Conservation (phyloP, 1,140 invertebrate genomes). For the Drosophila truncata region DNA sequence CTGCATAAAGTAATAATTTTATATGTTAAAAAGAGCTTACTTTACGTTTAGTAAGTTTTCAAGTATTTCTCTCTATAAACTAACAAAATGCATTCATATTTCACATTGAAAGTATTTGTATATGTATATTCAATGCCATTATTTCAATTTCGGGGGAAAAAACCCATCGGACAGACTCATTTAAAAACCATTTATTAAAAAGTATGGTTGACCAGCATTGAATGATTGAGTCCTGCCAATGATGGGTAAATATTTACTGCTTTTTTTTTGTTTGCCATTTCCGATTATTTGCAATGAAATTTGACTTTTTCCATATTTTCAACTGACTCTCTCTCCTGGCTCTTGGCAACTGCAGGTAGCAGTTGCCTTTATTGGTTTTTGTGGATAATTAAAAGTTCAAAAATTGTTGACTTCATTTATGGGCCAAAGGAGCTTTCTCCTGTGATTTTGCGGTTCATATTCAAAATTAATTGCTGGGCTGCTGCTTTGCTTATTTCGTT, state of each 20-base stretch:
- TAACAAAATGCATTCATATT: not conserved
- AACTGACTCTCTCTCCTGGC: not conserved
- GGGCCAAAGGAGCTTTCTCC: not conserved
- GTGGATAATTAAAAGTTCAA: constrained; percentile 50
- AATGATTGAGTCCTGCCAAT: constrained; percentile 5
- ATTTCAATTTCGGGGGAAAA: not conserved
- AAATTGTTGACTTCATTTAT: constrained; percentile 26
- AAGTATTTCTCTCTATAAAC: not conserved
- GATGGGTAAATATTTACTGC: constrained; percentile 19
- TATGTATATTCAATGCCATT: not conserved
- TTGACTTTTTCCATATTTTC: constrained; percentile 13
- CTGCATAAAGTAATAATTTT: too few species aligned
- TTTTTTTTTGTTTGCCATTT: not conserved
- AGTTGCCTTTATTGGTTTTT: constrained; percentile 20
- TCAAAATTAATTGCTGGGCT: constrained; percentile 40
- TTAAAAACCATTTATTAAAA: constrained; percentile 3
- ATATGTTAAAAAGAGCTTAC: too few species aligned
- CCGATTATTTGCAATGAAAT: constrained; percentile 22
- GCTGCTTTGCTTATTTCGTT: constrained; percentile 38
- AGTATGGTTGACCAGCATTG: not conserved
- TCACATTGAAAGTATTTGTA: not conserved
- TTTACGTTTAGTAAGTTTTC: too few species aligned
- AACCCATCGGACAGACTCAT: not conserved
- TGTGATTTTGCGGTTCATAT: constrained; percentile 18
- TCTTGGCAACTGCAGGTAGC: not conserved